A percentile compares a stretch with the other conserved stretches of the same genome.
phyloP scores from a whole-genome alignment of 2,888 invertebrate genomes.

The Cantharis lateralis region DNA sequence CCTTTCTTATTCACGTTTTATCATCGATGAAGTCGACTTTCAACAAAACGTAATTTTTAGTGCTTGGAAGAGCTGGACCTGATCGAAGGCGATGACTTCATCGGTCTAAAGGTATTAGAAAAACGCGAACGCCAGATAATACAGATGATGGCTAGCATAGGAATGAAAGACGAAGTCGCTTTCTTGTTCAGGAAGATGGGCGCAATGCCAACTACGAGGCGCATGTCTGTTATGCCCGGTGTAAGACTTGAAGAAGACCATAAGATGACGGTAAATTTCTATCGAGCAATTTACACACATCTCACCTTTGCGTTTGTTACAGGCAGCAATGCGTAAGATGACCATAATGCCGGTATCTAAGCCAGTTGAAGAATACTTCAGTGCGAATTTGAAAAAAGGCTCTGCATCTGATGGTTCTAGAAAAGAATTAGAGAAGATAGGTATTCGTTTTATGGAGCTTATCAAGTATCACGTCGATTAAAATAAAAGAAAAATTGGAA shows the following conservation, averaged over 20 bases:
- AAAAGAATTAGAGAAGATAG: slow-evolving; percentile 5
- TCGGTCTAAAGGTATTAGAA: slow-evolving; percentile 49
- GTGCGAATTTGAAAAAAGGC: neutral
- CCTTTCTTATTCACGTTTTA: too few relatives aligned
- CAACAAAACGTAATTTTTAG: too few relatives aligned
- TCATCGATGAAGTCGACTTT: too few relatives aligned
- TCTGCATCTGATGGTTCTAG: neutral
- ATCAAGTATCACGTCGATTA: slow-evolving; percentile 33
- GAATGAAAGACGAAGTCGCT: slow-evolving; percentile 54
- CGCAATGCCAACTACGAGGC: slow-evolving; percentile 53
- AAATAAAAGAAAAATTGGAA: neutral
- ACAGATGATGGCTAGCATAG: slow-evolving; percentile 51
- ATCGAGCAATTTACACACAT: neutral
- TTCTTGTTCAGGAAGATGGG: slow-evolving; percentile 57
- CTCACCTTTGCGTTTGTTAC: neutral
- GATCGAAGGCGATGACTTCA: slow-evolving; percentile 51
- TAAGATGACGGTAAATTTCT: slow-evolving; percentile 11
- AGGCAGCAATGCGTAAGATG: slow-evolving; percentile 10
- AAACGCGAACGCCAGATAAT: slow-evolving; percentile 55
- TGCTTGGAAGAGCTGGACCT: slow-evolving; percentile 50
- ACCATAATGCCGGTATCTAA: slow-evolving; percentile 23
- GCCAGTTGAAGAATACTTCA: neutral
- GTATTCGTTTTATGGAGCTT: slow-evolving; percentile 32
- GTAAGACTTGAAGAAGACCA: slow-evolving; percentile 35
- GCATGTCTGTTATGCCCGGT: slow-evolving; percentile 60